Evolutionary conservation across 2,888 invertebrate species (phyloP), one percentile per base, ranked within the genome.

Genomic region (Epinotia bilunana): DNA sequence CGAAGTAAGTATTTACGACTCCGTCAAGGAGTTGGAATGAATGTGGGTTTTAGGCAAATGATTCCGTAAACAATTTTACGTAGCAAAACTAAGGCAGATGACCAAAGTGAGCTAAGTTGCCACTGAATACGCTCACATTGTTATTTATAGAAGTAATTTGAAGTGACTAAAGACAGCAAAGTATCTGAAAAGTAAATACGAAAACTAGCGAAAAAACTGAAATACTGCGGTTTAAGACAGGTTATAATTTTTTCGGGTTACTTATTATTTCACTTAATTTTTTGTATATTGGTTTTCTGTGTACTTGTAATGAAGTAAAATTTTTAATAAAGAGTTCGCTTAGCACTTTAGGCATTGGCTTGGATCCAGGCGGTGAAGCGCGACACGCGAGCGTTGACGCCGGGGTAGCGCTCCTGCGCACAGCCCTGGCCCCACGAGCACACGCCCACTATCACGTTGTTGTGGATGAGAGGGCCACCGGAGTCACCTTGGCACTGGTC

Each of bases 401-500:
- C 87, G 16, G 90, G 90, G 78, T 70, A 88, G 16, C 72, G 64
- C 11, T 84, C 64, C 5, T 69, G 77, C 16, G 79, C 90, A 33
- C 90, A 90, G 1, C 78, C 76, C 0, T 53, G 9, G 0, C 88
- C 88, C 80, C 83, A 90, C 1, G 90, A 89, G 78, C 83, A 84
- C 28, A 90, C 79, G 23, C 90, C 90, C 1, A 89, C 88, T 20
- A 87, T 77, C 9, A 86, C 77, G 58, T 78, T 76, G 62, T 86
- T 84, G 79, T 88, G 88, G 77, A 85, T 81, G 28, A 89, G 85
- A 16, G 90, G 89, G 58, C 88, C 86, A 2, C 90, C 90, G 18
- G 85, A 85, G 80, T 90, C 89, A n/a, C 87, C 88, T 79, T 84
- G 82, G 81, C 91, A 91, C 81, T 89, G 90, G 80, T 88, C 91